Evolutionary conservation across 1,140 invertebrate genomes (phyloP).

Genomic region (Drosophila obscura): DNA sequence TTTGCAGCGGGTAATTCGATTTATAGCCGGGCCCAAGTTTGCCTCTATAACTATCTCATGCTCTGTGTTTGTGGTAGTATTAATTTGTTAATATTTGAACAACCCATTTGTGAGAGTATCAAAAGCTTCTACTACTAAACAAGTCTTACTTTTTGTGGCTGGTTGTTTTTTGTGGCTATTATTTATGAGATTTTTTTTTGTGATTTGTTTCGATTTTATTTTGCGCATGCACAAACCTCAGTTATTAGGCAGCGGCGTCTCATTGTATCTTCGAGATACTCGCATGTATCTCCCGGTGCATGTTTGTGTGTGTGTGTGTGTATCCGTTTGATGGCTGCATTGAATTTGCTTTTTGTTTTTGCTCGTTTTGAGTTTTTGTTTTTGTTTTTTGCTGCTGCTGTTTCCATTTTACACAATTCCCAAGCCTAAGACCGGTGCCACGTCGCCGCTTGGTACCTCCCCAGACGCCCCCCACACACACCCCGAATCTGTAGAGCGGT

Average conservation of each 20-base stretch:
- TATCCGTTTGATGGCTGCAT: conserved; percentile 47
- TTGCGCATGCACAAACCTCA: conserved; percentile 40
- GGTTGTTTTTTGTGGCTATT: conserved; percentile 51
- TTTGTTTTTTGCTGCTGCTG: conserved; percentile 22
- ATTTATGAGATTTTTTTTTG: conserved; percentile 58
- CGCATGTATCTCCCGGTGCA: conserved; percentile 28
- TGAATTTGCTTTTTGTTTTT: conserved; percentile 60
- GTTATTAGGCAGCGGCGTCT: conserved; percentile 44
- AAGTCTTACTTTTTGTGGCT: conserved; percentile 9
- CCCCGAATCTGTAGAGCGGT: conserved; percentile 24
- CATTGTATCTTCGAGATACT: conserved; percentile 47
- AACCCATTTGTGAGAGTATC: too few relatives aligned
- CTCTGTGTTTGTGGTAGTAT: too few relatives aligned
- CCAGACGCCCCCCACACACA: conserved; percentile 19
- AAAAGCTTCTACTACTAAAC: too few relatives aligned
- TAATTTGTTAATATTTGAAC: too few relatives aligned
- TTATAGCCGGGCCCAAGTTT: too few relatives aligned
- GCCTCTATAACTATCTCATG: too few relatives aligned
- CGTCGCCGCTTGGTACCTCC: conserved; percentile 60
- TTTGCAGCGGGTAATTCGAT: too few relatives aligned
- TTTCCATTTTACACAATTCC: conserved; percentile 62
- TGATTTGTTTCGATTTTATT: conserved; percentile 56
- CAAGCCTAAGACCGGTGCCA: conserved; percentile 68
- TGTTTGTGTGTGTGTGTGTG: conserved; percentile 6
- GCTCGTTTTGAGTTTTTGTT: conserved; percentile 49